A percentile compares a stretch with the other conserved stretches of the same genome.
Evolutionary conservation across 2,797 vertebrate genomes (phyloP).

Genomic region (Pipistrellus kuhlii): DNA sequence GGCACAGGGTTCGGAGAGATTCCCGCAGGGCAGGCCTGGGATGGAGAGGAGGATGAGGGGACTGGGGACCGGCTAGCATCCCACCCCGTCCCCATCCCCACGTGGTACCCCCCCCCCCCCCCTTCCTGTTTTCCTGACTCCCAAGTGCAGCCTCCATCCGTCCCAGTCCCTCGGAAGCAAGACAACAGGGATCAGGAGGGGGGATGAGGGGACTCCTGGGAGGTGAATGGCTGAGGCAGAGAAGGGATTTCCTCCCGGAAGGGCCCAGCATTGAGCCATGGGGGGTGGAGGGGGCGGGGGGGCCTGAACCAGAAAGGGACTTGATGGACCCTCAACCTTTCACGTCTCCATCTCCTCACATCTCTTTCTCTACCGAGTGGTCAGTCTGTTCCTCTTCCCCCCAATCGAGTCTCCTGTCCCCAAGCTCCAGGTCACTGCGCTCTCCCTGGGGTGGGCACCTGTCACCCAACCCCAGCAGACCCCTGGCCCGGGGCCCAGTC

Average conservation of each 20-base stretch:
- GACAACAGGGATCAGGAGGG: constrained; percentile 65
- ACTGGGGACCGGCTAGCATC: neutral
- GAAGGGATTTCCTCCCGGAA: constrained; percentile 83
- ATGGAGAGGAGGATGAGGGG: neutral
- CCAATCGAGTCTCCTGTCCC: neutral
- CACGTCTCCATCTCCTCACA: neutral
- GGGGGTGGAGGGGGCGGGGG: neutral
- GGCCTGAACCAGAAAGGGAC: constrained; percentile 42
- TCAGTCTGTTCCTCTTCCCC: neutral
- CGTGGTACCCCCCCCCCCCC: neutral
- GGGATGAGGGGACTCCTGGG: constrained; percentile 40
- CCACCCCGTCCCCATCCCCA: neutral
- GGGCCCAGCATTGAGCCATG: constrained; percentile 57
- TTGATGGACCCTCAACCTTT: constrained; percentile 7
- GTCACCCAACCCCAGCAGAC: neutral
- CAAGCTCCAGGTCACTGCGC: neutral
- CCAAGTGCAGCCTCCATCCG: constrained; percentile 38
- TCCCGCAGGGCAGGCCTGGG: constrained; percentile 68
- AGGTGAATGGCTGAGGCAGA: constrained; percentile 62
- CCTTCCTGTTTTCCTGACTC: constrained; percentile 79
- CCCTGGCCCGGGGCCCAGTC: constrained; percentile 30
- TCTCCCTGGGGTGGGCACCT: neutral
- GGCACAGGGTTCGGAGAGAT: constrained; percentile 66
- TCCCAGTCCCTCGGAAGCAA: constrained; percentile 72
- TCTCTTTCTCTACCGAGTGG: neutral